Conservation (phyloP, 2,113 vertebrate genomes). For the Alethe diademata region DNA sequence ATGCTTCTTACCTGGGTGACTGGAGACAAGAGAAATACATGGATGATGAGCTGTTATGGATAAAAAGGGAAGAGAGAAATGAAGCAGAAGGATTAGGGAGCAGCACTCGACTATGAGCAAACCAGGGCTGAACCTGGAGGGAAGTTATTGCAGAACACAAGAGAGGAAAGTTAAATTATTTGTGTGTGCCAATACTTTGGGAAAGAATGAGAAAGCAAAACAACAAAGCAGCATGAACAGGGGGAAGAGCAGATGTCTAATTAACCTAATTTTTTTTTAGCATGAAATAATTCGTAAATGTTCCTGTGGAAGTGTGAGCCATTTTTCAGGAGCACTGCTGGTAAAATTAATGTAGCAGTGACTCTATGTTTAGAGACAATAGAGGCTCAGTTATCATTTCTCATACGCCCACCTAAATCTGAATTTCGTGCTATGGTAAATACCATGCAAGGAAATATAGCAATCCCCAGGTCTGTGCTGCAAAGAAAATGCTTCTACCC, state of each 20-base stretch:
- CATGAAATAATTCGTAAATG: neutral
- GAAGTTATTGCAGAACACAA: neutral
- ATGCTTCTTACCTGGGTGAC: neutral
- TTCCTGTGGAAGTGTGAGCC: neutral
- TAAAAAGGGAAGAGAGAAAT: neutral
- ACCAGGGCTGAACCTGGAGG: neutral
- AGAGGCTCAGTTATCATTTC: neutral
- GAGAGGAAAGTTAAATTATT: neutral
- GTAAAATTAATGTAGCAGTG: slow-evolving; percentile 25
- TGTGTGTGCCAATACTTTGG: neutral
- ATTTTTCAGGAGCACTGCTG: slow-evolving; percentile 4
- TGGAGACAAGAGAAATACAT: neutral
- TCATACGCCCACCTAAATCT: neutral
- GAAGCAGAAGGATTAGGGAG: neutral
- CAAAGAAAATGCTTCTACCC: neutral
- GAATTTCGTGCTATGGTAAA: neutral
- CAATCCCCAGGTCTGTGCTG: neutral
- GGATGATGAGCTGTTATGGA: neutral
- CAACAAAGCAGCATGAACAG: neutral
- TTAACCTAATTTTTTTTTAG: slow-evolving; percentile 9
- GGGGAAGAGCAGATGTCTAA: slow-evolving; percentile 42
- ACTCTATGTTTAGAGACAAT: slow-evolving; percentile 28
- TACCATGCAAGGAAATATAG: neutral
- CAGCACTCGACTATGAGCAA: neutral
- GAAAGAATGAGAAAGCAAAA: neutral